phyloP scores from a whole-genome alignment of 2,113 vertebrate species.

The Pelecanoides urinatrix region DNA sequence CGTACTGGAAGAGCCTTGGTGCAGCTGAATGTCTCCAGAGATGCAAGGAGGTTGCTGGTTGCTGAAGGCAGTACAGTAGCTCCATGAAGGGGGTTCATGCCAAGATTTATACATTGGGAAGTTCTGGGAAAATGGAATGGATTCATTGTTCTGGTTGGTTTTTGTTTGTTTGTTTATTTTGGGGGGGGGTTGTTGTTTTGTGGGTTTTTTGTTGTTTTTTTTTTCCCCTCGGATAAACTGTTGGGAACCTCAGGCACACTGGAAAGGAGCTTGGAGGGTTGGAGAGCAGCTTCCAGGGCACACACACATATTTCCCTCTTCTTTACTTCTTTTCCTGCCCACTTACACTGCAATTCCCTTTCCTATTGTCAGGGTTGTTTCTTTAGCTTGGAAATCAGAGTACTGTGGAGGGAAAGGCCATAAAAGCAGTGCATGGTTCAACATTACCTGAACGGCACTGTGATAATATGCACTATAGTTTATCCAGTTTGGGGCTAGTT shows the following conservation, averaged over 20 bases:
- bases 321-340: background rate
- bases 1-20: background rate
- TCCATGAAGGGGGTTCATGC: background rate
- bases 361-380: background rate
- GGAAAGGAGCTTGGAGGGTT: background rate
- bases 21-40: background rate
- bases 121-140: background rate
- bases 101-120: background rate
- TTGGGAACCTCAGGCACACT: background rate
- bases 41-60: background rate
- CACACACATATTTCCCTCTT: accelerated
- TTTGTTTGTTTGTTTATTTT: too few species aligned
- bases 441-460: background rate
- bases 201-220: too few species aligned
- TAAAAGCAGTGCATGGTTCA: background rate
- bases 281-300: background rate
- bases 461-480: background rate
- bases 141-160: background rate
- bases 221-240: accelerated
- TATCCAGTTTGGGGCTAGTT: background rate
- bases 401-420: background rate
- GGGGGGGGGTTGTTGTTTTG: too few species aligned
- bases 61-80: background rate
- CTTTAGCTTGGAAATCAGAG: background rate
- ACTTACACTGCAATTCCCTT: background rate